phyloP scores from a whole-genome alignment of 35 echinoderm and acorn worm genomes.

The Heliocidaris tuberculata region DNA sequence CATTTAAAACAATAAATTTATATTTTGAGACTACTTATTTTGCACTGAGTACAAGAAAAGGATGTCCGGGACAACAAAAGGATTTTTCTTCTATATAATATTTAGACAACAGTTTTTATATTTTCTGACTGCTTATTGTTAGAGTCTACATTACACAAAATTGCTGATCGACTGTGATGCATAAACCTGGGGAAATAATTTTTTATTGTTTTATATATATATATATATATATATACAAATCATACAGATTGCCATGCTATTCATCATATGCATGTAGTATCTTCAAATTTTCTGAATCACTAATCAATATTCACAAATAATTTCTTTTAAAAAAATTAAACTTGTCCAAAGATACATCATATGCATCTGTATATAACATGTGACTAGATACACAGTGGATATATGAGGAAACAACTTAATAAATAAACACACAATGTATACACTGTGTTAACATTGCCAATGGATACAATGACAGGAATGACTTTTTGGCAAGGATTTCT shows the following conservation, averaged over 20 bases:
- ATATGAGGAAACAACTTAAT: neutral
- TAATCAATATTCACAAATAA: slow-evolving; percentile 5
- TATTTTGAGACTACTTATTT: too few species aligned
- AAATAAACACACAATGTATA: neutral
- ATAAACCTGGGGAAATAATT: neutral
- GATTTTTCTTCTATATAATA: too few species aligned
- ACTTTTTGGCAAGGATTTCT: neutral
- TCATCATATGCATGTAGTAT: neutral
- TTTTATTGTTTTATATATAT: neutral
- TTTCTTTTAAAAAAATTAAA: neutral
- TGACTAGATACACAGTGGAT: neutral
- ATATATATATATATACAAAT: slow-evolving; percentile 20
- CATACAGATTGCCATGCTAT: neutral
- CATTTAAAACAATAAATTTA: too few species aligned
- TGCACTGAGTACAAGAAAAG: too few species aligned
- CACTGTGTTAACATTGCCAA: neutral
- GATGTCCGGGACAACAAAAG: too few species aligned
- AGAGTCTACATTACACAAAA: neutral
- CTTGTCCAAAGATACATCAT: slow-evolving; percentile 11
- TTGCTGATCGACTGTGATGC: neutral
- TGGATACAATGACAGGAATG: neutral
- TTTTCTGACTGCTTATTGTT: neutral
- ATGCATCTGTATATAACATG: neutral
- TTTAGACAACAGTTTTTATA: neutral
- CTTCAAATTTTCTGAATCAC: neutral